Evolutionary conservation across 2,113 vertebrate species (phyloP).

Genomic region (Manacus vitellinus): DNA sequence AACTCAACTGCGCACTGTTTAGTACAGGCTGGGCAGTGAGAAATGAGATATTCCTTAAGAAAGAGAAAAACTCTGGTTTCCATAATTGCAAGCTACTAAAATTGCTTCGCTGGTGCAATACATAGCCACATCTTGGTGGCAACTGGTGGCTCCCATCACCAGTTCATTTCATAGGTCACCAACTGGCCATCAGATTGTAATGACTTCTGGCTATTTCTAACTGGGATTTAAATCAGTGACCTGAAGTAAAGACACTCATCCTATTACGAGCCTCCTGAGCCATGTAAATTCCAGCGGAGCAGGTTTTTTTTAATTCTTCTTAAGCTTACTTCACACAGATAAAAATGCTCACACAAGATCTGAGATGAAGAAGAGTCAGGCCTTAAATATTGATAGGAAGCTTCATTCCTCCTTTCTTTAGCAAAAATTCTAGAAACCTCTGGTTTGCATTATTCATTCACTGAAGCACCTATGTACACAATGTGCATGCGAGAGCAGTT

Average conservation of each 20-base stretch:
- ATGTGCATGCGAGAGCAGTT: not conserved
- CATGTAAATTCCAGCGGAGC: not conserved
- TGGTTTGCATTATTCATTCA: not conserved
- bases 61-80: not conserved
- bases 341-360: not conserved
- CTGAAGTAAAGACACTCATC: constrained; percentile 52
- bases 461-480: fast-evolving
- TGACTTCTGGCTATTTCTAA: constrained; percentile 57
- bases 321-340: constrained; percentile 11
- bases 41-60: not conserved
- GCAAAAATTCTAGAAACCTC: not conserved
- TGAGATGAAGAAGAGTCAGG: not conserved
- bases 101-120: not conserved
- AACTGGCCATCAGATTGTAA: not conserved
- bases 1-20: not conserved
- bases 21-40: not conserved
- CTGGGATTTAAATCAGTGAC: constrained; percentile 57
- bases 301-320: constrained; percentile 1
- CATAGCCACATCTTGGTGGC: not conserved
- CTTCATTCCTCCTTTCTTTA: not conserved
- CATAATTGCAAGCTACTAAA: not conserved
- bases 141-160: not conserved
- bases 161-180: constrained; percentile 16
- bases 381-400: not conserved
- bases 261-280: not conserved